Conservation (phyloP, 2,888 invertebrate genomes). For the Melanargia galathea region DNA sequence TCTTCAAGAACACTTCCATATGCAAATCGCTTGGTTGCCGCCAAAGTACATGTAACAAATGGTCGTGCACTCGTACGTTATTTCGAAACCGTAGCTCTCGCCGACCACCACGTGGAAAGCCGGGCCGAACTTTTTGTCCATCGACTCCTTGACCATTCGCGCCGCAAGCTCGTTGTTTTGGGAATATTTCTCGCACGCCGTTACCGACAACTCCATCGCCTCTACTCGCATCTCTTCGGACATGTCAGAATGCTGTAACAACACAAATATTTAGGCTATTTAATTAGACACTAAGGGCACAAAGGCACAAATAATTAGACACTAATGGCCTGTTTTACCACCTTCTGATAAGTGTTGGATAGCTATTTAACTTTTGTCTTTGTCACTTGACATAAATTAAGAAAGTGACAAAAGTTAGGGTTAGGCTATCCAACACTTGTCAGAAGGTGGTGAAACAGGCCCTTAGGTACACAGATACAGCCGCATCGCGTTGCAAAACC, state of each 20-base stretch:
- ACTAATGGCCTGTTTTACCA: no score
- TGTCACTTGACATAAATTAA: no score
- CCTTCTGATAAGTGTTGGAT: no score
- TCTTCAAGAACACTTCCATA: constrained; percentile 92
- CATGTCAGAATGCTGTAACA: constrained; percentile 93
- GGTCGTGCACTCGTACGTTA: constrained; percentile 94
- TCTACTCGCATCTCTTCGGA: constrained; percentile 95
- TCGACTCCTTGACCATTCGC: constrained; percentile 95
- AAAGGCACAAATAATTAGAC: no score
- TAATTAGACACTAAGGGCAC: no score
- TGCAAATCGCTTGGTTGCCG: constrained; percentile 93
- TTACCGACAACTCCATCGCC: constrained; percentile 94
- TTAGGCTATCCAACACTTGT: no score
- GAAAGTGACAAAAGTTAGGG: no score
- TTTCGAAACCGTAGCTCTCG: constrained; percentile 96
- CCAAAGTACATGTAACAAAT: constrained; percentile 95
- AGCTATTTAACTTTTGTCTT: no score
- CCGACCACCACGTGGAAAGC: constrained; percentile 98
- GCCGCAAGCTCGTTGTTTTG: constrained; percentile 95
- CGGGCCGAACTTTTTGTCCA: constrained; percentile 98
- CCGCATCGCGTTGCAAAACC: no score
- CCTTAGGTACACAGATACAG: no score
- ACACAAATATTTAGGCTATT: neutral
- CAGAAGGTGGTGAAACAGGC: no score
- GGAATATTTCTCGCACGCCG: constrained; percentile 95